Base-by-base conservation (phyloP, 2,888 invertebrate genomes). In the Graphium colonna region DNA sequence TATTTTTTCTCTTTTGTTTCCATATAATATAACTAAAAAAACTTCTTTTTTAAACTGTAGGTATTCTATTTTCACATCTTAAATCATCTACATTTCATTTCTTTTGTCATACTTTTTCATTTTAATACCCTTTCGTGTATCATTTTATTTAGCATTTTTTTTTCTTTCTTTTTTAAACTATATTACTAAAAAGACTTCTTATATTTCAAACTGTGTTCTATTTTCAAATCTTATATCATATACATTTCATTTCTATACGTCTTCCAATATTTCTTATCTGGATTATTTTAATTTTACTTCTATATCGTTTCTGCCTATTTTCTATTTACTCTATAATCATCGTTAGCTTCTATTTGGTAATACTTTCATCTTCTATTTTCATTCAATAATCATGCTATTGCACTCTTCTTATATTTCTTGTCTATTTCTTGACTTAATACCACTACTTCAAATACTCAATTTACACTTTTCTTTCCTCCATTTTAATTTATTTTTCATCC, bases 121-220 rank as follows among this genome's bases (percentile, higher is more conserved):
- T 5, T 26, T 10, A 38, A 18, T 26, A 1, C 4, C 28, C 4
- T 28, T 28, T 28, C 28, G 4, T 28, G 5, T 7, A 7, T 8
- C 4, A 28, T 28, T 28, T 28, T 8, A 28, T 28, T 8, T 28
- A 7, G 5, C 5, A 7, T 28, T 28, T 12, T 21, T 12, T 7
- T 43, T 42, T 33, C 36, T 15, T 33, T 49, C 3, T 38, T 15
- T 33, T 17, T 15, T 43, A n/a, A n/a, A n/a, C n/a, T n/a, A n/a
- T n/a, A n/a, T n/a, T n/a, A n/a, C n/a, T n/a, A n/a, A n/a, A n/a
- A n/a, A n/a, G n/a, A n/a, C n/a, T n/a, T n/a, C n/a, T n/a, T n/a
- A n/a, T n/a, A n/a, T n/a, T n/a, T n/a, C n/a, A n/a, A n/a, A n/a
- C n/a, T n/a, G n/a, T n/a, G n/a, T n/a, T n/a, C n/a, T n/a, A n/a